Percentiles rank a stretch among this genome's conserved stretches.
These are phyloP conservation scores for Heliconius nattereri DNA, from an alignment of 1,140 invertebrate species.

Conservation along the genomic window DNA sequence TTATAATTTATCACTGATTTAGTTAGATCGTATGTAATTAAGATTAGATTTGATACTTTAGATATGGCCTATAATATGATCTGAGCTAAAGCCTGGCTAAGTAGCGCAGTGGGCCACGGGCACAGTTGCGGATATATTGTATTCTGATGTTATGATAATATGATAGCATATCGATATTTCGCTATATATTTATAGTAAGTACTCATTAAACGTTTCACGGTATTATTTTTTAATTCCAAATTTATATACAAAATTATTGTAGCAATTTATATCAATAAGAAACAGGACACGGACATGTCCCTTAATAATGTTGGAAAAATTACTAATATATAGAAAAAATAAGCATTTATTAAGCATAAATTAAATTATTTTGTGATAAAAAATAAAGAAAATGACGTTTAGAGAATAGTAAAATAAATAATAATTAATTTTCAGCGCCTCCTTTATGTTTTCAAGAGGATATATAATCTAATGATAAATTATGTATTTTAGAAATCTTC, in stretches of 20 bases:
- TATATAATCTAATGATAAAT: neutral
- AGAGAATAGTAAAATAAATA: too few species aligned
- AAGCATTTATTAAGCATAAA: neutral
- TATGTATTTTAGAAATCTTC: constrained; percentile 5
- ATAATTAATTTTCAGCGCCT: neutral
- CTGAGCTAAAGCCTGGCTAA: constrained; percentile 38
- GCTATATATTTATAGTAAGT: neutral
- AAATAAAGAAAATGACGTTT: neutral
- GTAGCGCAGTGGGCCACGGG: constrained; percentile 44
- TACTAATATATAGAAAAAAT: neutral
- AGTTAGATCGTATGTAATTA: neutral
- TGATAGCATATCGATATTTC: constrained; percentile 13
- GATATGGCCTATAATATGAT: constrained; percentile 41
- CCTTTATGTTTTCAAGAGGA: neutral
- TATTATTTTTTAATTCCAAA: neutral
- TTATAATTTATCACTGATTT: neutral
- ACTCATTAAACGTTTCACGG: neutral
- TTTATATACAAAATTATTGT: neutral
- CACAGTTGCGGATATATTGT: constrained; percentile 34
- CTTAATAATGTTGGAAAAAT: neutral
- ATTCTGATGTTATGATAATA: constrained; percentile 28
- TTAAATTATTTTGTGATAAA: neutral
- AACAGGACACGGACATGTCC: neutral
- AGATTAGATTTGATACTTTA: constrained; percentile 1
- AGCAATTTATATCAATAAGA: neutral